Percentiles rank a stretch among this genome's conserved stretches.
phyloP scores from a whole-genome alignment of 1,140 invertebrate genomes.

The Pantala flavescens region DNA sequence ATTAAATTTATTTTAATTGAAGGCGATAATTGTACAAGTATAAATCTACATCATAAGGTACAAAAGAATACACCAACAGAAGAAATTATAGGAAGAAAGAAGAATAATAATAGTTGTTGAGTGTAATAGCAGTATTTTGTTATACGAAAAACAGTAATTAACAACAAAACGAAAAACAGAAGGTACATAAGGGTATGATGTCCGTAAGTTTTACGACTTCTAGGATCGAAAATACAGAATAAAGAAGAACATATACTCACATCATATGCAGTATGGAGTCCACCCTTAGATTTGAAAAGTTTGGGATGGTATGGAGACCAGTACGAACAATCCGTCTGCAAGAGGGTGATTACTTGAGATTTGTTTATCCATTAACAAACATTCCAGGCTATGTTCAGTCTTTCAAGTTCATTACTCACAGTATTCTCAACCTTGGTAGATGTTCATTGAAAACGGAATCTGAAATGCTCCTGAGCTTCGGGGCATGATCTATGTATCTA shows the following conservation, averaged over 20 bases:
- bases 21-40: no score
- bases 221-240: no score
- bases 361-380: background rate
- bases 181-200: no score
- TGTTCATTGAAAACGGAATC: constrained; percentile 34
- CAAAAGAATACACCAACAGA: no score
- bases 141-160: no score
- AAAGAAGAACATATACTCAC: constrained; percentile 36
- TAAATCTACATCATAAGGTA: no score
- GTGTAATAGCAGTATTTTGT: no score
- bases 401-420: constrained; percentile 34
- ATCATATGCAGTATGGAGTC: constrained; percentile 43
- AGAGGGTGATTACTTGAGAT: constrained; percentile 24
- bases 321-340: constrained; percentile 44
- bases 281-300: constrained; percentile 35
- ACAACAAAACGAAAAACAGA: no score
- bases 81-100: no score
- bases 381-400: background rate
- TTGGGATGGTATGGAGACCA: constrained; percentile 39
- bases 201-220: no score
- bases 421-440: constrained; percentile 34
- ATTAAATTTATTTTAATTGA: no score
- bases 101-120: no score
- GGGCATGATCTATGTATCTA: constrained; percentile 42
- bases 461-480: constrained; percentile 36